phyloP scores from a whole-genome alignment of 64 coral and sea anemone genomes.

The Montipora capricornis region DNA sequence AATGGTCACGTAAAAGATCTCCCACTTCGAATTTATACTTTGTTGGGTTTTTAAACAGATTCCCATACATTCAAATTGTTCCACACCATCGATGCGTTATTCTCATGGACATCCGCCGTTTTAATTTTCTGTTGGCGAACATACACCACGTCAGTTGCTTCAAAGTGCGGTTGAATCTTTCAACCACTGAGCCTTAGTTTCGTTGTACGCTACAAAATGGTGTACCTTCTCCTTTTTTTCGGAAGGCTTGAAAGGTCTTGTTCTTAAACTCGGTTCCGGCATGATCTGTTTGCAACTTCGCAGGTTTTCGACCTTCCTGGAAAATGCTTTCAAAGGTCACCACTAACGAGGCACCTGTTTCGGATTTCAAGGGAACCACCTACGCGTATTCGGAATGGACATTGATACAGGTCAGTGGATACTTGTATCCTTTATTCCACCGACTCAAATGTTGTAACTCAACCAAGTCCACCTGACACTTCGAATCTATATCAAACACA shows the following conservation, averaged over 20 bases:
- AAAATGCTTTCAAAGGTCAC: neutral
- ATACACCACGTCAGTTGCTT: slow-evolving; percentile 13
- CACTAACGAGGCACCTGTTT: neutral
- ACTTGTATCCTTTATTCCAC: neutral
- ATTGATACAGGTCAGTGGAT: slow-evolving; percentile 19
- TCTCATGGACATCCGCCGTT: neutral
- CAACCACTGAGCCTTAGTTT: slow-evolving; percentile 33
- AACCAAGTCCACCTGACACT: neutral
- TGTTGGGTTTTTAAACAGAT: neutral
- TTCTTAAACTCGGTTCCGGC: slow-evolving; percentile 32
- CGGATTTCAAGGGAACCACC: slow-evolving; percentile 35
- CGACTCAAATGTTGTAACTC: neutral
- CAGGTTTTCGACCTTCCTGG: neutral
- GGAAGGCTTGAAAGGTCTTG: neutral
- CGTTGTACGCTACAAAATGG: slow-evolving; percentile 39
- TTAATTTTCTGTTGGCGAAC: slow-evolving; percentile 14
- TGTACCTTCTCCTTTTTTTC: neutral
- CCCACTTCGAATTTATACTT: neutral
- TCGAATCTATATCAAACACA: neutral
- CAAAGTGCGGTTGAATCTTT: slow-evolving; percentile 27
- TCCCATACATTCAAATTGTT: neutral
- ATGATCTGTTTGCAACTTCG: slow-evolving; percentile 9
- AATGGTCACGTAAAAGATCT: neutral
- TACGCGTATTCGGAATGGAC: neutral
- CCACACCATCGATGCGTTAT: neutral